These are phyloP conservation scores for Trichogramma evanescens DNA, from an alignment of 2,888 invertebrate species.

Conservation along the genomic window DNA sequence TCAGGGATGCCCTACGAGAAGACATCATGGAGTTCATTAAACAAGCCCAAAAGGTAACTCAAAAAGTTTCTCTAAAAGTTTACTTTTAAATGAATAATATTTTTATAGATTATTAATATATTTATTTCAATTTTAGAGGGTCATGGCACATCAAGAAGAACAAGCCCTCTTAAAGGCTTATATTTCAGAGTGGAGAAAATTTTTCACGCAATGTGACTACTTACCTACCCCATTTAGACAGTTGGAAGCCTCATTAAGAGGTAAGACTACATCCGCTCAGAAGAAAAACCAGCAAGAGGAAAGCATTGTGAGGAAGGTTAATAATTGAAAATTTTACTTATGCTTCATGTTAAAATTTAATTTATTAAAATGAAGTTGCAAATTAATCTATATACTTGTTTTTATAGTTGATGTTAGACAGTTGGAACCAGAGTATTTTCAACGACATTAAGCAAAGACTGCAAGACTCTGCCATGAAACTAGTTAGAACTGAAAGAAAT, in stretches of 20 bases:
- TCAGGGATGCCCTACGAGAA: slow-evolving; percentile 80
- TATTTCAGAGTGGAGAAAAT: slow-evolving; percentile 96
- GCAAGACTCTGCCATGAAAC: slow-evolving; percentile 94
- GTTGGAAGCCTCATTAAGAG: slow-evolving; percentile 77
- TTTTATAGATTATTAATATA: background rate
- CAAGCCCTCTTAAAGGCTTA: slow-evolving; percentile 93
- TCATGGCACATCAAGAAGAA: slow-evolving; percentile 86
- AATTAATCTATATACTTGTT: background rate
- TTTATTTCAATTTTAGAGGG: slow-evolving; percentile 50
- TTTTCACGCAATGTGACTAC: slow-evolving; percentile 96
- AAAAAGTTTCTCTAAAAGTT: slow-evolving; percentile 13
- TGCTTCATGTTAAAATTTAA: background rate
- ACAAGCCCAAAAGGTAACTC: slow-evolving; percentile 70
- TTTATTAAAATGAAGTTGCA: background rate
- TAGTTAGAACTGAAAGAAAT: slow-evolving; percentile 93
- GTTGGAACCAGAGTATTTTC: slow-evolving; percentile 97
- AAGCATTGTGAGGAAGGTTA: slow-evolving; percentile 76
- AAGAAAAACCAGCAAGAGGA: slow-evolving; percentile 61
- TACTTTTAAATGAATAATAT: background rate
- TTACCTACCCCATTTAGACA: slow-evolving; percentile 92
- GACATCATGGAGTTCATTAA: slow-evolving; percentile 92
- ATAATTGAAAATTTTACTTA: background rate
- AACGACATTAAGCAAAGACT: slow-evolving; percentile 86
- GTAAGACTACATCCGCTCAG: slow-evolving; percentile 51
- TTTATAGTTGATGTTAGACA: slow-evolving; percentile 87